phyloP scores from a whole-genome alignment of 2,113 vertebrate species.

The Hirundichthys speculiger region DNA sequence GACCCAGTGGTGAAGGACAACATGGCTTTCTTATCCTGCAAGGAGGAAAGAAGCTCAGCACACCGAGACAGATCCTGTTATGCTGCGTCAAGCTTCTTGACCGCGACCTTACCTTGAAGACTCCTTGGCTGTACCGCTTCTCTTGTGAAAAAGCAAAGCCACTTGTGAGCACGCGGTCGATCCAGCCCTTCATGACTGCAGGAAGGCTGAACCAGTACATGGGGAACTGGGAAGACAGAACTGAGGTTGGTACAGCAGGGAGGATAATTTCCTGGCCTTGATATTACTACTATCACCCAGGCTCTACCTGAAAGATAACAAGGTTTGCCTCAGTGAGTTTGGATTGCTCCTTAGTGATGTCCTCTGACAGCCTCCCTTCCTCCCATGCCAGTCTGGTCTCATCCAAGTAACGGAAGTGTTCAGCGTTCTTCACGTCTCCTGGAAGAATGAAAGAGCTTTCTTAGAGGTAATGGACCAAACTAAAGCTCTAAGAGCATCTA shows the following conservation, averaged over 20 bases:
- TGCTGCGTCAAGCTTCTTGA: not conserved
- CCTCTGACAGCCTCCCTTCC: conserved; percentile 73
- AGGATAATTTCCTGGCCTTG: conserved; percentile 26
- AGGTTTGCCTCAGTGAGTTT: conserved; percentile 82
- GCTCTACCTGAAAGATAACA: conserved; percentile 85
- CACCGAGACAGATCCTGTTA: too few species aligned
- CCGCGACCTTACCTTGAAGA: conserved; percentile 80
- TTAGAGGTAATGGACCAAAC: not conserved
- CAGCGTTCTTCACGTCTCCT: conserved; percentile 73
- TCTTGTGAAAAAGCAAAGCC: conserved; percentile 78
- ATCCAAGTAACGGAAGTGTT: conserved; percentile 74
- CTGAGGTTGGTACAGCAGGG: too few species aligned
- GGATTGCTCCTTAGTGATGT: conserved; percentile 80
- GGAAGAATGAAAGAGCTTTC: conserved; percentile 49
- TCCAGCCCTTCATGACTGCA: conserved; percentile 87
- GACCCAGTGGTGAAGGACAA: conserved; percentile 87
- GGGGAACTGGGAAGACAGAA: conserved; percentile 77
- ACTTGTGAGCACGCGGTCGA: conserved; percentile 77
- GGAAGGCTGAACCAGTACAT: conserved; percentile 86
- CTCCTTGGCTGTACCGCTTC: conserved; percentile 75
- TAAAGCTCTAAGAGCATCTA: conserved; percentile 59
- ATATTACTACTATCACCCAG: conserved; percentile 18
- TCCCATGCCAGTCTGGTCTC: conserved; percentile 78
- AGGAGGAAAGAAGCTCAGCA: not conserved
- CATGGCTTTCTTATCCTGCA: conserved; percentile 84